These are phyloP conservation scores for Temnothorax longispinosus DNA, from an alignment of 1,140 invertebrate species.

Conservation along the genomic window DNA sequence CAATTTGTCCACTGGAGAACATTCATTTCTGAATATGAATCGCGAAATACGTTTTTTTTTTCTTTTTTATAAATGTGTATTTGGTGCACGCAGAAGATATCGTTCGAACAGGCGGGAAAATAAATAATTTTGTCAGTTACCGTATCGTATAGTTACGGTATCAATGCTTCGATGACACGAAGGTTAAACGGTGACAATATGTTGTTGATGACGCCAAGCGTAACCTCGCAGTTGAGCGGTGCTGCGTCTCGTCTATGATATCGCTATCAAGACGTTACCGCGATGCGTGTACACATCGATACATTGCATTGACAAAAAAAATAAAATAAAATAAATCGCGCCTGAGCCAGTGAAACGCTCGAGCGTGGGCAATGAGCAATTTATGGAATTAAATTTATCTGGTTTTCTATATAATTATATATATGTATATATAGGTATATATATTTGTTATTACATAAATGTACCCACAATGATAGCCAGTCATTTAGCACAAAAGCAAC, in stretches of 20 bases:
- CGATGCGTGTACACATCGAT: background rate
- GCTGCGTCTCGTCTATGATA: background rate
- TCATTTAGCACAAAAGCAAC: background rate
- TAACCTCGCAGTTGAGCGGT: slow-evolving; percentile 32
- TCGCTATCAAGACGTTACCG: slow-evolving; percentile 34
- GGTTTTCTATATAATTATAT: background rate
- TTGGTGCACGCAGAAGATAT: background rate
- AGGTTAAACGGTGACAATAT: slow-evolving; percentile 55
- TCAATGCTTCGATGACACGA: slow-evolving; percentile 48
- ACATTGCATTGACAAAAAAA: slow-evolving; percentile 12
- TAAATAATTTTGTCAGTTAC: slow-evolving; percentile 54
- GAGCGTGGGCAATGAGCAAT: background rate
- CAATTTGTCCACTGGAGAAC: background rate
- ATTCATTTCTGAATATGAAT: background rate
- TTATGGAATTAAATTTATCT: slow-evolving; percentile 33
- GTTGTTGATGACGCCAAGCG: slow-evolving; percentile 38
- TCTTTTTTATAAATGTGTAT: background rate
- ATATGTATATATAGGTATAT: background rate
- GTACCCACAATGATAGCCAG: background rate
- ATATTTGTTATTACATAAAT: slow-evolving; percentile 5
- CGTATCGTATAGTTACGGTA: background rate
- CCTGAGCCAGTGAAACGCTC: background rate
- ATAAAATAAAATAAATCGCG: background rate
- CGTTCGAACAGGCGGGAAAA: background rate
- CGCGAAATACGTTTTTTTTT: background rate